Base-by-base conservation (phyloP, 2,888 invertebrate species). In the Tachina lurida region DNA sequence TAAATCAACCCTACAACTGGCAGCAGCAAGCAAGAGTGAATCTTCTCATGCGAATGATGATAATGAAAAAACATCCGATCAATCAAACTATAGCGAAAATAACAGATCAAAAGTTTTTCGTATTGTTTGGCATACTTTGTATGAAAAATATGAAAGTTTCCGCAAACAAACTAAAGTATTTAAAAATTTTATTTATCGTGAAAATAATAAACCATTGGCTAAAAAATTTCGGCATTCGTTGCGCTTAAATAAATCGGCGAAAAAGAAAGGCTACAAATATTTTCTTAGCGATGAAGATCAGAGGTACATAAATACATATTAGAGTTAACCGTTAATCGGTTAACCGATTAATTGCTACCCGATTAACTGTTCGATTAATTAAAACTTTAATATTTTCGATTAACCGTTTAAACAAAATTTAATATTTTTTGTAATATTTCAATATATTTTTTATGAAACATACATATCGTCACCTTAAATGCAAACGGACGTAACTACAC, bases 201-300 rank as follows among this genome's bases (percentile, higher is more conserved):
- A 90, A 79, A 87, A 88, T 0, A 90, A 91, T 54, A 90, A 90
- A 22, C 91, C 91, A 1, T 70, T 91, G 67, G 89, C 89, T 63
- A 91, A 91, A 86, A 91, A 91, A 67, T 68, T 91, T 58, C 89
- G 91, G 1, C 88, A 89, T 86, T 90, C 91, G 63, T 45, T 91
- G 86, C 90, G 90, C 56, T 84, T 91, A 39, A 91, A 90, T 86
- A 91, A 91, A 77, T 91, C 91, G 76, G 89, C 90, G 3, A 89
- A 86, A 49, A 88, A 89, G 39, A 91, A 91, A 78, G 91, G 91
- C 58, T 91, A 91, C 88, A 88, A 88, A 63, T 81, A 87, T 45
- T 90, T 89, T 65, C 87, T 90, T 82, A 91, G 81, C 70, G 91
- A 90, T 54, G 90, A 90, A 81, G 91, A 91, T 87, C 90, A 90